A percentile compares a stretch with the other conserved stretches of the same genome.
Conservation (phyloP, 2,797 vertebrate species). For the Hoplostethus mediterraneus region DNA sequence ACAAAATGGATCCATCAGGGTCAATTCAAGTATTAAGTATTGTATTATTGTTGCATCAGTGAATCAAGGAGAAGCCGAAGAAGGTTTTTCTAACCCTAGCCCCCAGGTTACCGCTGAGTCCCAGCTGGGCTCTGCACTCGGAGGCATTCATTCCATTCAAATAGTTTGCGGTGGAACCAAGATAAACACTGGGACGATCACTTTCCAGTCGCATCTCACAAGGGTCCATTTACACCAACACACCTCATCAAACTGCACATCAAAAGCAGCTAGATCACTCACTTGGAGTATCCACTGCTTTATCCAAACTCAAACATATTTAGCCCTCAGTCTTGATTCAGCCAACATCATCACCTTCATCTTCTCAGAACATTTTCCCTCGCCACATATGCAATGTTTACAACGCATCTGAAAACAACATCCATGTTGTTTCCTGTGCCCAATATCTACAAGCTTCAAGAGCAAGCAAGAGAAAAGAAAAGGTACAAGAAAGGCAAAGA, state of each 20-base stretch:
- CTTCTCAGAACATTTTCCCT: neutral
- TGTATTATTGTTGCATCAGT: neutral
- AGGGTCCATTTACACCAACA: constrained; percentile 37
- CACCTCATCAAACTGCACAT: constrained; percentile 46
- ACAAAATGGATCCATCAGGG: too few relatives aligned
- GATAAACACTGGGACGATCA: constrained; percentile 58
- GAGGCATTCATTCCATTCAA: constrained; percentile 30
- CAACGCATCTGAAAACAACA: too few relatives aligned
- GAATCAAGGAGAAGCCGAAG: neutral
- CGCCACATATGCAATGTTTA: too few relatives aligned
- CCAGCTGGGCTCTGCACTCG: neutral
- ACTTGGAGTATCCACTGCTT: neutral
- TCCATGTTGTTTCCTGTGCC: neutral
- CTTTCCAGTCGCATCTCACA: constrained; percentile 34
- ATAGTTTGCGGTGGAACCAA: constrained; percentile 40
- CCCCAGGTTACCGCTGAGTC: neutral
- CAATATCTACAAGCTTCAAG: neutral
- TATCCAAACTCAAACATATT: neutral
- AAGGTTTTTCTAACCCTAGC: neutral
- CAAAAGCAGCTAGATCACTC: neutral
- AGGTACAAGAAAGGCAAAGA: too few relatives aligned
- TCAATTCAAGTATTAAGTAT: too few relatives aligned
- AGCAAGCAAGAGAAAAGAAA: too few relatives aligned
- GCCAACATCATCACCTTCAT: neutral
- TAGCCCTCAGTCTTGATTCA: neutral